Conservation (phyloP, 2,113 vertebrate genomes). For the Diadophis punctatus region DNA sequence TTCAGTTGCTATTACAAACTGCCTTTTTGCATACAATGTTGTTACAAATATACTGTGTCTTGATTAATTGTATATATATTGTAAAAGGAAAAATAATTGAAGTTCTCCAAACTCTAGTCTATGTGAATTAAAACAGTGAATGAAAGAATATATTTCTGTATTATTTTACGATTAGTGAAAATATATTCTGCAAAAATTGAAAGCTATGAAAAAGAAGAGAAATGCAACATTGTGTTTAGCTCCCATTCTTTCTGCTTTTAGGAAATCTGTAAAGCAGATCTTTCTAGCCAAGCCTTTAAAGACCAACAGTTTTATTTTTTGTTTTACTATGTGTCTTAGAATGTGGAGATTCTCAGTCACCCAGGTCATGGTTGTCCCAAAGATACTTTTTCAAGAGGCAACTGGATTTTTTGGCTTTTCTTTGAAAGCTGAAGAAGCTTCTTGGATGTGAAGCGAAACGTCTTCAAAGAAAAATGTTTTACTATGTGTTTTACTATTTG, state of each 20-base stretch:
- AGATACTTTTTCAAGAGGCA: too few species aligned
- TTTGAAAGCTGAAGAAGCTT: too few species aligned
- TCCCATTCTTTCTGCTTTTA: background rate
- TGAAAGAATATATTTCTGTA: background rate
- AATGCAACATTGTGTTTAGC: background rate
- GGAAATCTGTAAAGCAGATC: background rate
- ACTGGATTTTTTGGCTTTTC: too few species aligned
- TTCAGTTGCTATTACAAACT: background rate
- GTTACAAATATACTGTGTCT: background rate
- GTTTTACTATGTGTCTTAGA: background rate
- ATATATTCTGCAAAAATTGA: background rate
- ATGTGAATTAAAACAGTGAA: background rate
- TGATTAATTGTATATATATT: background rate
- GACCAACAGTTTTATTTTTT: background rate
- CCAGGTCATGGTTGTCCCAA: too few species aligned
- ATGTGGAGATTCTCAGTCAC: too few species aligned
- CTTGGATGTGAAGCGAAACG: too few species aligned
- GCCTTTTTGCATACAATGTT: background rate
- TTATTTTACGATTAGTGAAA: background rate
- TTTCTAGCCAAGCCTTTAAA: background rate
- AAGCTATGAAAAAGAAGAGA: too few species aligned
- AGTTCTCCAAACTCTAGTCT: background rate
- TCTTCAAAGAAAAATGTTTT: too few species aligned
- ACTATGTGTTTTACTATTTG: background rate
- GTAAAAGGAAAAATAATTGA: background rate